Base-by-base conservation (phyloP, 2,113 vertebrate genomes). In the Desmodus rotundus region DNA sequence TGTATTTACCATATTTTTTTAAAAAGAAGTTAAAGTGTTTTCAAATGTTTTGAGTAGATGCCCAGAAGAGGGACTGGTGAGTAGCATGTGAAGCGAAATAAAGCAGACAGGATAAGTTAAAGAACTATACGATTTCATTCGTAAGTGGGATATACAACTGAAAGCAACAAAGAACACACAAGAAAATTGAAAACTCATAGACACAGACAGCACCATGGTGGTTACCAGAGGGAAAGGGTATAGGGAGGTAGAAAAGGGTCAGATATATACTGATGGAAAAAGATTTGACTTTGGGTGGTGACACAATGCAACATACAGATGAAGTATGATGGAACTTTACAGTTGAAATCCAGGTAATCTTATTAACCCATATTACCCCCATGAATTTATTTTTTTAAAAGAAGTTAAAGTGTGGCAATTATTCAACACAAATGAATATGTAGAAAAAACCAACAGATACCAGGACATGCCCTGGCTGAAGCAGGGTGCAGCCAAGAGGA, bases 391-490 rank as follows among this genome's bases (percentile, higher is more conserved):
- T 58, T 58, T 58, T 7, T 24, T 10, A 58, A 24, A 89, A 76
- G 8, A 81, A 73, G 6, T 87, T 68, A 61, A 87, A 70, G 3
- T 43, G 5, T 70, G 8, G 3, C 20, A 6, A 67, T 89, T 67
- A 45, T 52, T 14, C 31, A 88, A 70, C 8, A 58, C 17, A 81
- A 94, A 58, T 84, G 45, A 85, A 11, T 56, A 89, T 80, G 1
- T 36, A 76, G n/a, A 24, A 47, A 45, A 63, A 86, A 10, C 6
- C 5, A 61, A 43, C 5, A 70, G 15, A 50, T 50, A n/a, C 2
- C 7, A n/a, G 24, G 14, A 15, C 2, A 36, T 20, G 0, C 3
- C 2, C 13, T 56, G 7, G 10, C n/a, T n/a, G n/a, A n/a, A n/a
- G n/a, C n/a, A n/a, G n/a, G n/a, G n/a, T n/a, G n/a, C n/a, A n/a